phyloP scores from a whole-genome alignment of 1,140 invertebrate species.

The Pygmarrhopalites habei region DNA sequence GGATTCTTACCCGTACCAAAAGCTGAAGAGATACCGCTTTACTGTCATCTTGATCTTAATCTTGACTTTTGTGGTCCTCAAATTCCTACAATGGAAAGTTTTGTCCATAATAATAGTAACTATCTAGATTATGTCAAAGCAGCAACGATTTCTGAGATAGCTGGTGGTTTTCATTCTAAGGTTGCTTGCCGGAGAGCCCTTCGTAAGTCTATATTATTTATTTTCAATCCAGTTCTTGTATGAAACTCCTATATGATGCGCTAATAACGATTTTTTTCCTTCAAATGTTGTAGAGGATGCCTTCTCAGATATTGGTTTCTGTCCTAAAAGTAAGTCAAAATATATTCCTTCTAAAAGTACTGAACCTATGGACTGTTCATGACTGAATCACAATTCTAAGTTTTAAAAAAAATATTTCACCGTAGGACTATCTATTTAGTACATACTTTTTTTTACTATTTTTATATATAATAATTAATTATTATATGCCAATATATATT shows the following conservation, averaged over 20 bases:
- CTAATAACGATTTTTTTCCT: constrained; percentile 68
- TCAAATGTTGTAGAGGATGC: constrained; percentile 81
- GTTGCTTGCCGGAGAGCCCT: constrained; percentile 80
- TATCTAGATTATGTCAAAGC: constrained; percentile 68
- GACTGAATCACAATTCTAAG: too few relatives aligned
- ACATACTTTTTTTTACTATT: too few relatives aligned
- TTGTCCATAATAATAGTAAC: constrained; percentile 50
- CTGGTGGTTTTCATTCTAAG: constrained; percentile 76
- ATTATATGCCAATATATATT: too few relatives aligned
- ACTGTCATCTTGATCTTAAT: constrained; percentile 53
- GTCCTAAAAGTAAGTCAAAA: not conserved
- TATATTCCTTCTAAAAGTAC: not conserved
- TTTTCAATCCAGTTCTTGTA: constrained; percentile 70
- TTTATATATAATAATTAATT: too few relatives aligned
- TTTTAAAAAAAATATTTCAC: too few relatives aligned
- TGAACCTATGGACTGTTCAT: not conserved
- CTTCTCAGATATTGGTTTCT: constrained; percentile 45
- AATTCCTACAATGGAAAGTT: constrained; percentile 61
- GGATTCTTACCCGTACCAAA: constrained; percentile 58
- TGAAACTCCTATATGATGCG: constrained; percentile 53
- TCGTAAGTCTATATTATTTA: too few relatives aligned
- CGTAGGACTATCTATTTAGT: too few relatives aligned
- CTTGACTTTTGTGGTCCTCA: constrained; percentile 61
- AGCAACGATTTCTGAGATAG: constrained; percentile 65
- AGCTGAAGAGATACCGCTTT: constrained; percentile 64